Percentiles rank a stretch among this genome's conserved stretches.
Conservation (phyloP, 1,140 invertebrate genomes). For the Diuraphis noxia region DNA sequence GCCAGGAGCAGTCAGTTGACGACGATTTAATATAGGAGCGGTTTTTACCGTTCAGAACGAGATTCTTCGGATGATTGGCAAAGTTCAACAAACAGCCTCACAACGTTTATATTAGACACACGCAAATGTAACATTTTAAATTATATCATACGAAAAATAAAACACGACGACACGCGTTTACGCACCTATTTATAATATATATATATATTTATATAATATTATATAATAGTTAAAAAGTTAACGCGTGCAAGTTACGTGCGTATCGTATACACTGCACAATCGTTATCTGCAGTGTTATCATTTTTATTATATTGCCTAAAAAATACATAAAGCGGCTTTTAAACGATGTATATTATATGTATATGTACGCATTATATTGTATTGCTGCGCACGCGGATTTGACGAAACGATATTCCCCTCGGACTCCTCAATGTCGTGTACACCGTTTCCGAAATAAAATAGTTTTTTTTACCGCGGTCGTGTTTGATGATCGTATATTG, state of each 20-base stretch:
- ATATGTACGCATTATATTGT: no score
- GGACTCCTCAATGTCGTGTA: no score
- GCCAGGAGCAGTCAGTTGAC: not conserved
- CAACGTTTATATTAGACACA: not conserved
- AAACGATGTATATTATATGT: not conserved
- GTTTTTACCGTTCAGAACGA: slow-evolving; percentile 51
- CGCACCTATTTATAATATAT: not conserved
- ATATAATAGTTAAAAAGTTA: not conserved
- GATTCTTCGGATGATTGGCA: slow-evolving; percentile 50
- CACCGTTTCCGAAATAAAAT: not conserved
- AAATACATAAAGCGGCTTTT: not conserved
- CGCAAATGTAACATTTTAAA: not conserved
- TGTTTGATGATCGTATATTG: no score
- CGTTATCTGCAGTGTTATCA: not conserved
- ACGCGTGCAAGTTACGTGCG: not conserved
- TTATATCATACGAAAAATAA: not conserved
- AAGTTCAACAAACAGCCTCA: slow-evolving; percentile 36
- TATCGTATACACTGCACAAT: not conserved
- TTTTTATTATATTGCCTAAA: not conserved
- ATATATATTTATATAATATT: not conserved
- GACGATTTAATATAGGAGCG: slow-evolving; percentile 39
- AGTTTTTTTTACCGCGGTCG: not conserved
- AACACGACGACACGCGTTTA: not conserved
- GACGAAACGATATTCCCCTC: no score
- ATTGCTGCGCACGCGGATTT: no score